Evolutionary conservation across 2,888 invertebrate species (phyloP).

Genomic region (Parelbella ahira): DNA sequence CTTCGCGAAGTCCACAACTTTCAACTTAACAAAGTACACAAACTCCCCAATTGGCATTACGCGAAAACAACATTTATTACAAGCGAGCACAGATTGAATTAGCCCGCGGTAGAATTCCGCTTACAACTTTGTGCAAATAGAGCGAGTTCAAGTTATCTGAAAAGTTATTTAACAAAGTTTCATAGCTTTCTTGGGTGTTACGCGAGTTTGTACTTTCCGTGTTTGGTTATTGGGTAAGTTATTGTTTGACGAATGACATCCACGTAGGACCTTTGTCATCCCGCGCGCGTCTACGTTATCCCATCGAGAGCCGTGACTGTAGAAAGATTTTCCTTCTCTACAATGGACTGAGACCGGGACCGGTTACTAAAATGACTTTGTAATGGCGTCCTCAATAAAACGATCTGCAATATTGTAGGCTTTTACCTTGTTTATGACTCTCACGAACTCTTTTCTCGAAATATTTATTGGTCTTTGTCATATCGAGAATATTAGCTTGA

Average conservation of each 20-base stretch:
- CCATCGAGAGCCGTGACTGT: conserved; percentile 81
- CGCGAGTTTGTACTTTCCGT: conserved; percentile 62
- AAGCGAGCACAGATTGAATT: conserved; percentile 77
- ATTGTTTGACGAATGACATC: conserved; percentile 48
- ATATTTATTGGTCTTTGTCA: conserved; percentile 21
- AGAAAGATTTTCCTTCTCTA: conserved; percentile 79
- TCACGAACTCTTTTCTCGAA: conserved; percentile 28
- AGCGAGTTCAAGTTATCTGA: conserved; percentile 79
- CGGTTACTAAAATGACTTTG: conserved; percentile 74
- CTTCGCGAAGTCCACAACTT: conserved; percentile 80
- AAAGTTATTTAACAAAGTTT: conserved; percentile 82
- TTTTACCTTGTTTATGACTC: conserved; percentile 63
- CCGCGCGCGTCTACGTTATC: conserved; percentile 65
- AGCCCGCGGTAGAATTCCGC: conserved; percentile 70
- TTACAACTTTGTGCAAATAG: conserved; percentile 78
- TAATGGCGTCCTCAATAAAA: conserved; percentile 74
- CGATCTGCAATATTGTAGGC: conserved; percentile 59
- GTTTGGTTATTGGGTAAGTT: conserved; percentile 59
- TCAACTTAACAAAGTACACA: conserved; percentile 60
- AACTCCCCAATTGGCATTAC: conserved; percentile 73
- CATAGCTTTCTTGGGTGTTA: conserved; percentile 73
- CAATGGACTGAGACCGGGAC: conserved; percentile 74
- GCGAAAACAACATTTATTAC: conserved; percentile 79
- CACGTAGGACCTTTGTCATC: conserved; percentile 52
- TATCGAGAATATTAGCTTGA: conserved; percentile 6